These are phyloP conservation scores for Crocuta crocuta DNA, from an alignment of 2,113 vertebrate genomes.

Conservation along the genomic window DNA sequence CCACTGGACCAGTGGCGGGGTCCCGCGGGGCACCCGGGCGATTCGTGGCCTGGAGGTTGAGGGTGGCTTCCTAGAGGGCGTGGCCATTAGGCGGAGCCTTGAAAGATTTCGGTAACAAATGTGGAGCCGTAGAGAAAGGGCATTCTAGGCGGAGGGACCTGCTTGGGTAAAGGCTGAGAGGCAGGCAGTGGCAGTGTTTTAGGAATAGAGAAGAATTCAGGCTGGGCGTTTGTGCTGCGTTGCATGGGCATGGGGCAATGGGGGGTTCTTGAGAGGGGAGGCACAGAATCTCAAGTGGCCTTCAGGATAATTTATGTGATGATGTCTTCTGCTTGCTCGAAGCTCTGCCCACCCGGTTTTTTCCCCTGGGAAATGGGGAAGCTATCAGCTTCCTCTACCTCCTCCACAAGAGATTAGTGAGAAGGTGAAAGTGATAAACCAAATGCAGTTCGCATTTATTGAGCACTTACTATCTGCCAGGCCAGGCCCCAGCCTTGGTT, in stretches of 20 bases:
- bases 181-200: background rate
- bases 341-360: constrained; percentile 30
- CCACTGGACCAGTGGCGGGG: background rate
- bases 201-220: background rate
- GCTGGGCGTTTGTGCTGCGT: background rate
- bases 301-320: background rate
- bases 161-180: constrained; percentile 25
- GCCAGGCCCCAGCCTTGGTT: background rate
- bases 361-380: background rate
- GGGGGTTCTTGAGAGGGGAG: background rate
- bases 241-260: background rate
- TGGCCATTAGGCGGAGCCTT: background rate
- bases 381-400: background rate
- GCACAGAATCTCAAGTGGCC: background rate
- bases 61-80: background rate
- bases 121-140: background rate
- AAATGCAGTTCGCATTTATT: background rate
- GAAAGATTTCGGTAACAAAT: background rate
- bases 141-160: background rate
- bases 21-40: fast-evolving
- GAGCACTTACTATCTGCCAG: constrained; percentile 2
- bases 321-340: background rate
- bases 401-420: background rate
- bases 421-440: background rate
- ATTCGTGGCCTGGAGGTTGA: background rate